Evolutionary conservation across 1,140 invertebrate species (phyloP).

Genomic region (Sminthurinus signatus): DNA sequence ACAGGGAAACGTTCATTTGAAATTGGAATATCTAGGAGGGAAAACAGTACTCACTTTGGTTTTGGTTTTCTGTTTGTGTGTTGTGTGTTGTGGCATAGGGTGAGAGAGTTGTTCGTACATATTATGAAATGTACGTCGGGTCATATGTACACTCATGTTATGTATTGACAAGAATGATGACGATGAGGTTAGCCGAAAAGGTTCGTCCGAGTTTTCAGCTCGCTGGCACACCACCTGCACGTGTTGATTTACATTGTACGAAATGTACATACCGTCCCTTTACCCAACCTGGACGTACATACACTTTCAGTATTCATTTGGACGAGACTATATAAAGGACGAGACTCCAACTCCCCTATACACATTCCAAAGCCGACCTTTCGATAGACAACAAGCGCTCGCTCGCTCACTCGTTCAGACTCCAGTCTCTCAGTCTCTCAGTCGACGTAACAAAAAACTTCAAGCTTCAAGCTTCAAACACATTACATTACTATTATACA

Average conservation of each 20-base stretch:
- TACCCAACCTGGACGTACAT: background rate
- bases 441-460: background rate
- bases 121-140: too few species aligned
- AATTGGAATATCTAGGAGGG: too few species aligned
- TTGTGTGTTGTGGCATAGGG: too few species aligned
- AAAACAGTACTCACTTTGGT: too few species aligned
- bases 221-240: slow-evolving; percentile 40
- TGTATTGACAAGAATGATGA: too few species aligned
- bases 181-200: too few species aligned
- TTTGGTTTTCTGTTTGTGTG: too few species aligned
- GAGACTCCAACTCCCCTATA: slow-evolving; percentile 14
- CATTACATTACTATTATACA: background rate
- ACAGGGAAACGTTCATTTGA: too few species aligned
- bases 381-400: background rate
- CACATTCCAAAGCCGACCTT: slow-evolving; percentile 27
- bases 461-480: background rate
- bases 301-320: background rate
- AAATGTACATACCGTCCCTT: background rate
- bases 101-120: too few species aligned
- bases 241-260: background rate
- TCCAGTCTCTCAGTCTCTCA: background rate
- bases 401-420: background rate
- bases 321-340: slow-evolving; percentile 24
- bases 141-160: too few species aligned
- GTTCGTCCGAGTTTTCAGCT: background rate